Evolutionary conservation across 2,888 invertebrate species (phyloP), one percentile per base, ranked within the genome.

Genomic region (Morpho deidamia): DNA sequence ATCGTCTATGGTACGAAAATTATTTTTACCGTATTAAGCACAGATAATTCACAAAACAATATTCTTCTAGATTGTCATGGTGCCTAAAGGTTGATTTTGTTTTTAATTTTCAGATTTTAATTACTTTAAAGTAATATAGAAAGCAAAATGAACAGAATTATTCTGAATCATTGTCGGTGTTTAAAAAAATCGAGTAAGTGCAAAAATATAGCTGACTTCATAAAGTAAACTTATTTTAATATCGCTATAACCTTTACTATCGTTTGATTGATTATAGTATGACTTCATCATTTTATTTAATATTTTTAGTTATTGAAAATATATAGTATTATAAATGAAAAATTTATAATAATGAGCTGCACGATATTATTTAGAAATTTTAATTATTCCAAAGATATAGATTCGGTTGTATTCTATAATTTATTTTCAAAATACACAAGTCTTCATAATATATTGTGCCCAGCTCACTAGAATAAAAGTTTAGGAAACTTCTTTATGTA

Each of bases 81-180:
- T 83, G 77, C 81, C 65, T 76, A 79, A 73, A 81, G 81, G 82
- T 83, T 83, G 81, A 86, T 73, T 83, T 86, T 86, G 84, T 85
- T 88, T 83, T 83, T 81, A 76, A 72, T 80, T 77, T 80, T 68
- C 23, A 63, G 68, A 74, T 70, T 76, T 71, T 67, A 65, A 62
- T 61, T 63, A 67, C 68, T 67, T 63, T 60, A 61, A 63, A 66
- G 51, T 56, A 61, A 62, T 66, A 58, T 51, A 56, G 62, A 65
- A 68, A 62, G 59, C 62, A 68, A 72, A 74, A 85, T 89, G 88
- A 85, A 87, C 70, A 81, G 87, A 73, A 70, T 89, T 69, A 75
- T 88, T 65, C 67, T 80, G 57, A 81, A 74, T 62, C 74, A 74
- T 58, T 83, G 79, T 71, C 80, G 82, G 65, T 85, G 78, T 67